Conservation (phyloP, 1,140 invertebrate genomes). For the Oryctes rhinoceros region DNA sequence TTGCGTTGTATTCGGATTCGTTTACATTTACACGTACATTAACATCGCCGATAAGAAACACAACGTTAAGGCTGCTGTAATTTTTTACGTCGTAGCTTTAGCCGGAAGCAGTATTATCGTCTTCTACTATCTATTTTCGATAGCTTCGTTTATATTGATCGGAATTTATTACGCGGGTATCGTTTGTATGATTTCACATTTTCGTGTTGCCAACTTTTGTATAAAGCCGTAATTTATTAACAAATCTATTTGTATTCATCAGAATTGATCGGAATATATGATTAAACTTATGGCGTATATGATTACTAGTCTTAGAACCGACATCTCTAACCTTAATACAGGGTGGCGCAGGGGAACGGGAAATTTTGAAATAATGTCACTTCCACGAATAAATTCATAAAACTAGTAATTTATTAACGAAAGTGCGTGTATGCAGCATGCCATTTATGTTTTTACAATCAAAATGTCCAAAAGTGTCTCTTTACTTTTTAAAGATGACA, state of each 20-base stretch:
- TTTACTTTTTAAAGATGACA: no score
- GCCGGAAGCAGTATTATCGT: neutral
- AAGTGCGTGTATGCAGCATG: no score
- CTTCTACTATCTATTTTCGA: neutral
- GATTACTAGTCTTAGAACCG: no score
- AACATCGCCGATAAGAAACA: neutral
- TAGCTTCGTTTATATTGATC: conserved; percentile 6
- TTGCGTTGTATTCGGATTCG: neutral
- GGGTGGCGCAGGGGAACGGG: no score
- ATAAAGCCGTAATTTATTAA: neutral
- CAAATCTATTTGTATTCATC: no score
- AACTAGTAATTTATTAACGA: no score
- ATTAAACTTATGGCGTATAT: no score
- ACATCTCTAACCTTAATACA: no score
- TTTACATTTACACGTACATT: conserved; percentile 23
- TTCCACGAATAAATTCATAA: no score
- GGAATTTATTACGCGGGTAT: neutral
- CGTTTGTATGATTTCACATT: neutral
- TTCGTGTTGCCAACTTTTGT: neutral
- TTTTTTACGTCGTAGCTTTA: conserved; percentile 1
- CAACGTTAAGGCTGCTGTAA: neutral
- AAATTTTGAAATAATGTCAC: no score
- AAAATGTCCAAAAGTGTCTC: no score
- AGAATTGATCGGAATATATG: neutral
- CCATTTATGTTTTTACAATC: no score